Evolutionary conservation across 2,888 invertebrate species (phyloP).

Genomic region (Apotomis turbidana): DNA sequence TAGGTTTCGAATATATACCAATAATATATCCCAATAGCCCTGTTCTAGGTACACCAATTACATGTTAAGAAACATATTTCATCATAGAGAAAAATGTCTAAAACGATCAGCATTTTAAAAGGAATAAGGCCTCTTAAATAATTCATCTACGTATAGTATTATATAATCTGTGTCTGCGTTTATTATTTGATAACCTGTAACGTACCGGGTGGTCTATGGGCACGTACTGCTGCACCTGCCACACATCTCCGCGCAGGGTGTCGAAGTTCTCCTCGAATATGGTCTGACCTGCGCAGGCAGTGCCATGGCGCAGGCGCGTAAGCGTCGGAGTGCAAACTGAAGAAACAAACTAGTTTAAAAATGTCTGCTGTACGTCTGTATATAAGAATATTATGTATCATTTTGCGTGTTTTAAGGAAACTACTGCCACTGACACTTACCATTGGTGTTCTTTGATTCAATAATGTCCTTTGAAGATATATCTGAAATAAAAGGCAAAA

Average conservation of each 20-base stretch:
- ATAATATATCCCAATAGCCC: too few relatives aligned
- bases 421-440: constrained; percentile 1
- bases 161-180: too few relatives aligned
- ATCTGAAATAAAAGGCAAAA: constrained; percentile 12
- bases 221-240: constrained; percentile 84
- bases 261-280: constrained; percentile 87
- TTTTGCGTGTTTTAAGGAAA: too few relatives aligned
- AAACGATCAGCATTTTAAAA: too few relatives aligned
- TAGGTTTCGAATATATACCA: too few relatives aligned
- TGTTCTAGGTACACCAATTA: too few relatives aligned
- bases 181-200: neutral
- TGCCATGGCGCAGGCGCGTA: constrained; percentile 64
- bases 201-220: constrained; percentile 73
- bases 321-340: constrained; percentile 58
- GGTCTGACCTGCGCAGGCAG: constrained; percentile 74
- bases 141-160: too few relatives aligned
- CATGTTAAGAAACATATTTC: too few relatives aligned
- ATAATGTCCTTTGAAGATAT: constrained; percentile 7
- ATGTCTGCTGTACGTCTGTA: too few relatives aligned
- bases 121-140: too few relatives aligned
- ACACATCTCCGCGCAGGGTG: constrained; percentile 68
- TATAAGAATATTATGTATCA: too few relatives aligned
- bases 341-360: neutral
- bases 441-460: neutral
- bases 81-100: too few relatives aligned